Percentiles rank a stretch among this genome's conserved stretches.
Conservation (phyloP, 2,888 invertebrate genomes). For the Zaprionus bogoriensis region DNA sequence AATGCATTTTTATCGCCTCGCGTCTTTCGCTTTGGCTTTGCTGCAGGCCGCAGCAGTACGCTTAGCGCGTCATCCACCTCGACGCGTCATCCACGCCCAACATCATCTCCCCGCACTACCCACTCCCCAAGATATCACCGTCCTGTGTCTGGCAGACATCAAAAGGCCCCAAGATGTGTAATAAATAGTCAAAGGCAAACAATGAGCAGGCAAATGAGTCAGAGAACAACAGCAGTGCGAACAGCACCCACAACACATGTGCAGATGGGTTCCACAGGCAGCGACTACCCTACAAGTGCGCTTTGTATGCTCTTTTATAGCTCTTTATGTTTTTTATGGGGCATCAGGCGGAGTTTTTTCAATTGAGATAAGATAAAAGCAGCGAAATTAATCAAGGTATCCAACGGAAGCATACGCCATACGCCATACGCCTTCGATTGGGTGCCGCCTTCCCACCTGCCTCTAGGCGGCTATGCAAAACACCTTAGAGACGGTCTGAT, state of each 20-base stretch:
- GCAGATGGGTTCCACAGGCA: slow-evolving; percentile 17
- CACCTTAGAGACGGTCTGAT: not conserved
- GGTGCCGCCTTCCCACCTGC: no score
- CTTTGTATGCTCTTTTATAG: not conserved
- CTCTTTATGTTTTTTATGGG: slow-evolving; percentile 13
- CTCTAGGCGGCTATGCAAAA: no score
- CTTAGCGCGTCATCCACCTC: slow-evolving; percentile 7
- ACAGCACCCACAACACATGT: slow-evolving; percentile 29
- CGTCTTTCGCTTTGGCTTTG: slow-evolving; percentile 25
- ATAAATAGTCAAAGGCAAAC: slow-evolving; percentile 56
- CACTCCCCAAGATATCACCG: no score
- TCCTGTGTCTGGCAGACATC: slow-evolving; percentile 34
- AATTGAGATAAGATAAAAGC: slow-evolving; percentile 60
- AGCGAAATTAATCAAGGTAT: slow-evolving; percentile 38
- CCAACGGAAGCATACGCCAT: slow-evolving; percentile 21
- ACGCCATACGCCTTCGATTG: not conserved
- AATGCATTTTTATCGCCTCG: slow-evolving; percentile 53
- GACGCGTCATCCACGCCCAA: slow-evolving; percentile 22
- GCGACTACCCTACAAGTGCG: slow-evolving; percentile 10
- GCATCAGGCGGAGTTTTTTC: slow-evolving; percentile 3
- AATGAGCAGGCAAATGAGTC: slow-evolving; percentile 53
- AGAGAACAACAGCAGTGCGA: slow-evolving; percentile 39
- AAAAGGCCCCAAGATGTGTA: slow-evolving; percentile 61
- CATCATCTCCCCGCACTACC: slow-evolving; percentile 7
- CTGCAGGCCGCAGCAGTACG: no score